Evolutionary conservation across 2,113 vertebrate genomes (phyloP).

Genomic region (Coturnix japonica): DNA sequence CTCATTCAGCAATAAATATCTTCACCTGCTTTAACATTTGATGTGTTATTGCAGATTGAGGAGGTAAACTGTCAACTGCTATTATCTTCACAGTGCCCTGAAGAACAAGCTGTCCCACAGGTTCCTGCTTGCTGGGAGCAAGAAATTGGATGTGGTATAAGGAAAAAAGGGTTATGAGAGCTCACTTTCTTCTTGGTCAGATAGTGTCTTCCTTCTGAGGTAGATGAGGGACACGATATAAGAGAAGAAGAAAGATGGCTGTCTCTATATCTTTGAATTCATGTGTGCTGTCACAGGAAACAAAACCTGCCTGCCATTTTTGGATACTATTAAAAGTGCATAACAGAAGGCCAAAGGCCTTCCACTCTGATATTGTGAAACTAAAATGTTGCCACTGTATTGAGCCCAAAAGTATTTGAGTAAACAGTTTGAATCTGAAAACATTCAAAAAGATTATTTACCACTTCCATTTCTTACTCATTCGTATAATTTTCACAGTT

Average conservation of each 20-base stretch:
- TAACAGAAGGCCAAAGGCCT: neutral
- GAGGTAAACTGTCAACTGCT: neutral
- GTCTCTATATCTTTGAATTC: neutral
- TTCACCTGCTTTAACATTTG: neutral
- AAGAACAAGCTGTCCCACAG: neutral
- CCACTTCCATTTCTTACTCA: neutral
- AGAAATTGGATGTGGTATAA: neutral
- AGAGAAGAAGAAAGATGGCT: neutral
- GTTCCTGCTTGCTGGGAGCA: neutral
- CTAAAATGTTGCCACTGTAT: neutral
- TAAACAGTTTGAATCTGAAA: neutral
- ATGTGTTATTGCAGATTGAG: neutral
- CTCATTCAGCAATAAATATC: neutral
- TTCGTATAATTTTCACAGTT: neutral
- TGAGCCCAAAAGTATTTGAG: neutral
- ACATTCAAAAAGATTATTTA: neutral
- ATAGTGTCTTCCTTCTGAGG: neutral
- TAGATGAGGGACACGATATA: neutral
- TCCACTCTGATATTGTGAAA: neutral
- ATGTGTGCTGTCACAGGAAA: neutral
- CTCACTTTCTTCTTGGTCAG: neutral
- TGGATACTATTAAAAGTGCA: neutral
- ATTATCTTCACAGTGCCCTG: neutral
- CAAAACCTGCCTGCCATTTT: neutral
- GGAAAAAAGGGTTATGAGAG: neutral